These are phyloP conservation scores for Drosophila tani DNA, from an alignment of 1,140 invertebrate species.

Conservation along the genomic window DNA sequence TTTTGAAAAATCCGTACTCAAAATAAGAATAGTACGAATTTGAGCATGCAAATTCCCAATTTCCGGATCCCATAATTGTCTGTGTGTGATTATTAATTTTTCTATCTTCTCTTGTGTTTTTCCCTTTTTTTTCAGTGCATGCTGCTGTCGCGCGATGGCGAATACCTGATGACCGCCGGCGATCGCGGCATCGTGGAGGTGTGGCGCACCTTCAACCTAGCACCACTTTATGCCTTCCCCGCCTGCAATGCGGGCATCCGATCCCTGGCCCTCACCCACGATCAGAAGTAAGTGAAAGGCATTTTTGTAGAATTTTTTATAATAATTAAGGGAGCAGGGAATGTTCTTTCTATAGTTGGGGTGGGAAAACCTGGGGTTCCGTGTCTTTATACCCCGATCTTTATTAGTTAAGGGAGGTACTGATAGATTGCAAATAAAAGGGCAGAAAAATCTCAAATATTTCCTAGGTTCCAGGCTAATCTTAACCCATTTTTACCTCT, in stretches of 20 bases:
- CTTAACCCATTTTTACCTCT: background rate
- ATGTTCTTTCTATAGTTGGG: too few relatives aligned
- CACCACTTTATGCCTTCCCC: conserved; percentile 98
- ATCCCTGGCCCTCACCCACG: conserved; percentile 97
- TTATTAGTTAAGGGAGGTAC: too few relatives aligned
- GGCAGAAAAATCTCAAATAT: too few relatives aligned
- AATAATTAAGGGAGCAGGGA: too few relatives aligned
- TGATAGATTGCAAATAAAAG: too few relatives aligned
- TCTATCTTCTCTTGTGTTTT: background rate
- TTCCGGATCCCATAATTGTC: too few relatives aligned
- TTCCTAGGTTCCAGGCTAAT: background rate
- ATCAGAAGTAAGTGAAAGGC: conserved; percentile 94
- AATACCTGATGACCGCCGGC: conserved; percentile 98
- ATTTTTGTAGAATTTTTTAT: background rate
- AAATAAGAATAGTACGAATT: too few relatives aligned
- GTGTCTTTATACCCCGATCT: too few relatives aligned
- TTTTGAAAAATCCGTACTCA: too few relatives aligned
- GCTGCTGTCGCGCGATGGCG: conserved; percentile 97
- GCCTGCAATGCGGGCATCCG: conserved; percentile 97
- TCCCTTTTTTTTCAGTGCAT: conserved; percentile 90
- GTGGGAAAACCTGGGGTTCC: too few relatives aligned
- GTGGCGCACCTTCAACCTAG: conserved; percentile 98
- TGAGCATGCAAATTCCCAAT: too few relatives aligned
- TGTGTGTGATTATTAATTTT: background rate
- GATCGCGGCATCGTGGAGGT: conserved; percentile 99